Conservation (phyloP, 2,113 vertebrate genomes). For the Danio rerio region DNA sequence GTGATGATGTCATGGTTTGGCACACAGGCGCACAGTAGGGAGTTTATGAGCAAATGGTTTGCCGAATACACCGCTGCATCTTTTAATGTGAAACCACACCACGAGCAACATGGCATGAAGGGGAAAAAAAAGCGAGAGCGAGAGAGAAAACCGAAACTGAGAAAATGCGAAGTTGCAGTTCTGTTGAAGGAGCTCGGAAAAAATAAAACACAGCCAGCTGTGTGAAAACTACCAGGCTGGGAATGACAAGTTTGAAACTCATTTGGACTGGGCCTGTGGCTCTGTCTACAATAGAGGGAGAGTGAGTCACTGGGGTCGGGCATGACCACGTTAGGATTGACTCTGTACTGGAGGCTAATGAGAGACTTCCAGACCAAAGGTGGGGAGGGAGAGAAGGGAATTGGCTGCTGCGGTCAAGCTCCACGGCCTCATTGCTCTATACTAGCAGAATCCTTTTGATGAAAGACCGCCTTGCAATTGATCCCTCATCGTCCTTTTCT, state of each 20-base stretch:
- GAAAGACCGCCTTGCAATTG: slow-evolving; percentile 32
- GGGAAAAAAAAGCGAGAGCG: not conserved
- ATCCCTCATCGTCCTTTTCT: slow-evolving; percentile 36
- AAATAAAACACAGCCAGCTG: slow-evolving; percentile 29
- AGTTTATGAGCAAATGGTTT: not conserved
- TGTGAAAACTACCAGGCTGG: slow-evolving; percentile 10
- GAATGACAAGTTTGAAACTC: slow-evolving; percentile 14
- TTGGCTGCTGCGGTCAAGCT: slow-evolving; percentile 3
- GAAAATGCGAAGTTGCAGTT: slow-evolving; percentile 4
- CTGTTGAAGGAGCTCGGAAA: slow-evolving; percentile 20
- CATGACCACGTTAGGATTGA: slow-evolving; percentile 21
- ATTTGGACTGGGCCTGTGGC: slow-evolving; percentile 4
- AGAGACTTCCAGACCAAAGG: slow-evolving; percentile 42
- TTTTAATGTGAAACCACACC: slow-evolving; percentile 16
- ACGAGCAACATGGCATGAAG: not conserved
- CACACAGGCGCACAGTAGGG: not conserved
- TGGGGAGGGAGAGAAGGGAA: not conserved
- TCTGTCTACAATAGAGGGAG: slow-evolving; percentile 7
- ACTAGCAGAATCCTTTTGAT: slow-evolving; percentile 28
- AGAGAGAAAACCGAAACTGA: slow-evolving; percentile 13
- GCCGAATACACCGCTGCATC: not conserved
- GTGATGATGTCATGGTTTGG: slow-evolving; percentile 46
- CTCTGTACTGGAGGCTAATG: slow-evolving; percentile 14
- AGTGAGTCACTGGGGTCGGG: slow-evolving; percentile 21
- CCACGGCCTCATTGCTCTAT: not conserved